phyloP scores from a whole-genome alignment of 35 echinoderm and acorn worm genomes.

The Lytechinus variegatus region DNA sequence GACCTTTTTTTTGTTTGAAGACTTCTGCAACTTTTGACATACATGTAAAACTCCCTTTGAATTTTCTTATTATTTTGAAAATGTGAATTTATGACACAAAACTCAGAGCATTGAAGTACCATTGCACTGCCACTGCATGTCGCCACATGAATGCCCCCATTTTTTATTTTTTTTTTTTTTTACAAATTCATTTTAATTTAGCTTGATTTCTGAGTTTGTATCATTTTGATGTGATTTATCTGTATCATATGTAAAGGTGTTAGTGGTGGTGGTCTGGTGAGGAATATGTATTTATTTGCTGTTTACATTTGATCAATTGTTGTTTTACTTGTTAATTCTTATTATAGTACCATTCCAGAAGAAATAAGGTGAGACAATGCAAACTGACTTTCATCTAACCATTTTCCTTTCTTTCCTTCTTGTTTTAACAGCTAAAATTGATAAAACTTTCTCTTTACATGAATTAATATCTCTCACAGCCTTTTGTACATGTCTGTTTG shows the following conservation, averaged over 20 bases:
- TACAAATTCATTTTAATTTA: no score
- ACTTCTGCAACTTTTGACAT: no score
- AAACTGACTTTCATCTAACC: not conserved
- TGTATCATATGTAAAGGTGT: no score
- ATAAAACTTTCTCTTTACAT: not conserved
- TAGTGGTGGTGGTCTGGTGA: not conserved
- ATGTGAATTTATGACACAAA: not conserved
- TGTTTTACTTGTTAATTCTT: not conserved
- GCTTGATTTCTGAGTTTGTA: no score
- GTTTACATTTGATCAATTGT: not conserved
- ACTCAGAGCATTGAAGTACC: no score
- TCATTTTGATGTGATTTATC: no score
- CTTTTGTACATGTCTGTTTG: not conserved
- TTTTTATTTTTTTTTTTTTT: no score
- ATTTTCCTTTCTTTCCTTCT: not conserved
- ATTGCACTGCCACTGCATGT: no score
- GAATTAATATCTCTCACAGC: not conserved
- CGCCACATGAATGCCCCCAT: no score
- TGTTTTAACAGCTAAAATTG: not conserved
- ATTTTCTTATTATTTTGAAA: not conserved
- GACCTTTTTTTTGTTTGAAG: no score
- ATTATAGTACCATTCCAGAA: conserved; percentile 68
- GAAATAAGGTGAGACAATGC: conserved; percentile 69
- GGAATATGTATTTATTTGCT: not conserved
- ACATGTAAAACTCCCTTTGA: no score